Percentiles rank a stretch among this genome's conserved stretches.
These are phyloP conservation scores for Apodemus agrarius DNA, from an alignment of 2,797 vertebrate genomes.

Conservation along the genomic window DNA sequence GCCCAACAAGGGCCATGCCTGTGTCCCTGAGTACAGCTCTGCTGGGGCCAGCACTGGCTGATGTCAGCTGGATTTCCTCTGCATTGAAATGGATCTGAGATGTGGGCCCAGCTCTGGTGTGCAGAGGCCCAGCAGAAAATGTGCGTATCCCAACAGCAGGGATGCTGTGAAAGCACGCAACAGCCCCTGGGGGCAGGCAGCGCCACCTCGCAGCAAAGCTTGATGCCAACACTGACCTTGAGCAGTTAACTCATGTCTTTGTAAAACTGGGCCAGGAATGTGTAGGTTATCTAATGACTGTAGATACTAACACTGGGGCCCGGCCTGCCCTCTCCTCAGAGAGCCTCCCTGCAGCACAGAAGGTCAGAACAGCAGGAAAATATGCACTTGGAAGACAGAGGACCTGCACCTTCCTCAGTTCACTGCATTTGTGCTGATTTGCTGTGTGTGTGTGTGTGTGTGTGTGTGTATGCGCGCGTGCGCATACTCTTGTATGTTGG, in stretches of 20 bases:
- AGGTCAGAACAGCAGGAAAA: not conserved
- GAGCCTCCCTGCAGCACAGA: not conserved
- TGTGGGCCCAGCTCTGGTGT: not conserved
- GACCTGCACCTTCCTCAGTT: not conserved
- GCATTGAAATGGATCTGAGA: not conserved
- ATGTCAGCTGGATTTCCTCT: not conserved
- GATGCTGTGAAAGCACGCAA: not conserved
- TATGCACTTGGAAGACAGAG: not conserved
- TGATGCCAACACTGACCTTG: not conserved
- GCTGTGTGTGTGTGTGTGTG: too few species aligned
- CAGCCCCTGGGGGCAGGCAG: not conserved
- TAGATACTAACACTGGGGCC: not conserved
- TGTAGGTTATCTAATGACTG: not conserved
- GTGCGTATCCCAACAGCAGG: not conserved
- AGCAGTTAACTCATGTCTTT: not conserved
- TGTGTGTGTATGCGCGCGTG: too few species aligned
- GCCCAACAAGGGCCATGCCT: not conserved
- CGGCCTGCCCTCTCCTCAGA: not conserved
- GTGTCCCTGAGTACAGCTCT: not conserved
- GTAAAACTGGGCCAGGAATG: not conserved
- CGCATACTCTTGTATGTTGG: not conserved
- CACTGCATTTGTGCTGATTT: not conserved
- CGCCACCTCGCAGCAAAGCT: not conserved
- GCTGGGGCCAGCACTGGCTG: not conserved
- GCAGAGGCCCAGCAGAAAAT: not conserved